Percentiles rank a stretch among this genome's conserved stretches.
These are phyloP conservation scores for Glareola pratincola DNA, from an alignment of 2,113 vertebrate genomes.

Conservation along the genomic window DNA sequence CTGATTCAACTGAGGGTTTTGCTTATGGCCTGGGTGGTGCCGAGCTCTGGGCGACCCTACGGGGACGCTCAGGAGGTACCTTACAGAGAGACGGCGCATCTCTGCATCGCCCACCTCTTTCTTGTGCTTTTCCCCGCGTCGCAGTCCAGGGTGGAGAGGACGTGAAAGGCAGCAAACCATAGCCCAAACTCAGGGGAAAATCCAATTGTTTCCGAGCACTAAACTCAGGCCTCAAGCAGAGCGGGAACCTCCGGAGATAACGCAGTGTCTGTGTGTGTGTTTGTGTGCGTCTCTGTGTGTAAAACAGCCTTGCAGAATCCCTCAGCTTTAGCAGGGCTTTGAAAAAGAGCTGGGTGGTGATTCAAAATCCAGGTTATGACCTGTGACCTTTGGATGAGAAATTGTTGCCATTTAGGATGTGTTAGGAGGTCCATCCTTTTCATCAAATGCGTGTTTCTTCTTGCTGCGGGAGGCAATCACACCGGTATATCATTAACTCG, in stretches of 20 bases:
- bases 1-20: not conserved
- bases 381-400: slow-evolving; percentile 89
- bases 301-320: not conserved
- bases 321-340: slow-evolving; percentile 68
- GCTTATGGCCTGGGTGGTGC: not conserved
- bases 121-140: not conserved
- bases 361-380: slow-evolving; percentile 86
- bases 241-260: slow-evolving; percentile 17
- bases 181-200: not conserved
- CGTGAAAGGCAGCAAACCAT: not conserved
- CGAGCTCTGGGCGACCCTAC: not conserved
- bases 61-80: not conserved
- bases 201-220: not conserved
- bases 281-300: not conserved
- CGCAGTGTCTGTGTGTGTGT: not conserved
- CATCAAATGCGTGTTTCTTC: slow-evolving; percentile 84
- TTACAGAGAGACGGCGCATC: not conserved
- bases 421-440: slow-evolving; percentile 82
- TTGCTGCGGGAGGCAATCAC: slow-evolving; percentile 83
- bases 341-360: slow-evolving; percentile 73
- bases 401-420: slow-evolving; percentile 91
- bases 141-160: not conserved
- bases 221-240: not conserved
- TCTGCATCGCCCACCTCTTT: not conserved
- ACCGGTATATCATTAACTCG: slow-evolving; percentile 95